These are phyloP conservation scores for Abrostola tripartita DNA, from an alignment of 2,888 invertebrate genomes.

Conservation along the genomic window DNA sequence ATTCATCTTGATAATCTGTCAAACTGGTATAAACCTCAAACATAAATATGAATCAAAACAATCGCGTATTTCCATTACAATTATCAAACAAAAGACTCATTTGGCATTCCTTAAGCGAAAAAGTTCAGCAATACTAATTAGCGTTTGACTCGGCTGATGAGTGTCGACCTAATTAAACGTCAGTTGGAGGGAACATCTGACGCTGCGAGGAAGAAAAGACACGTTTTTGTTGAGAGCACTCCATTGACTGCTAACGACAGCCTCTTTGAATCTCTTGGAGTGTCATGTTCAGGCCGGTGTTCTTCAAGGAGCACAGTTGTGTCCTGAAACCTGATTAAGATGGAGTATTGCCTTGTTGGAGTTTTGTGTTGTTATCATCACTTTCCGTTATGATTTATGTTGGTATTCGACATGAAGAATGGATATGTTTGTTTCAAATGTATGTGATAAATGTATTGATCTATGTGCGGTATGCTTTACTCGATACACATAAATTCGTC, in stretches of 20 bases:
- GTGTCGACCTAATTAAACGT: conserved; percentile 65
- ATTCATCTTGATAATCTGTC: not conserved
- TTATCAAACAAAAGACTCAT: conserved; percentile 13
- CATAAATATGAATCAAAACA: not conserved
- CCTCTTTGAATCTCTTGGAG: conserved; percentile 24
- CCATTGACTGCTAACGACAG: conserved; percentile 41
- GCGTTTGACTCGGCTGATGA: conserved; percentile 26
- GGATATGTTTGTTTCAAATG: not conserved
- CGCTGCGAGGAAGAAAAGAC: conserved; percentile 44
- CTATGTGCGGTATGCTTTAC: too few species aligned
- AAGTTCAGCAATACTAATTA: conserved; percentile 34
- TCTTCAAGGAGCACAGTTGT: conserved; percentile 13
- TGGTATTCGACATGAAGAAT: not conserved
- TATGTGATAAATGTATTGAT: not conserved
- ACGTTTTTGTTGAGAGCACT: conserved; percentile 44
- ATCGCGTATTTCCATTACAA: conserved; percentile 6
- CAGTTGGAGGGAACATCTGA: conserved; percentile 17
- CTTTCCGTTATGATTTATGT: not conserved
- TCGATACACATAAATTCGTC: too few species aligned
- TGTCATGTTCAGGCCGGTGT: conserved; percentile 17
- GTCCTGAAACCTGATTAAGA: not conserved
- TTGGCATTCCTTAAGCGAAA: conserved; percentile 14
- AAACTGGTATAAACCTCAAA: not conserved
- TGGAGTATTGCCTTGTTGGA: not conserved
- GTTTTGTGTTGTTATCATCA: not conserved